Conservation (phyloP, 2,888 invertebrate species). For the Pharmacophagus antenor region DNA sequence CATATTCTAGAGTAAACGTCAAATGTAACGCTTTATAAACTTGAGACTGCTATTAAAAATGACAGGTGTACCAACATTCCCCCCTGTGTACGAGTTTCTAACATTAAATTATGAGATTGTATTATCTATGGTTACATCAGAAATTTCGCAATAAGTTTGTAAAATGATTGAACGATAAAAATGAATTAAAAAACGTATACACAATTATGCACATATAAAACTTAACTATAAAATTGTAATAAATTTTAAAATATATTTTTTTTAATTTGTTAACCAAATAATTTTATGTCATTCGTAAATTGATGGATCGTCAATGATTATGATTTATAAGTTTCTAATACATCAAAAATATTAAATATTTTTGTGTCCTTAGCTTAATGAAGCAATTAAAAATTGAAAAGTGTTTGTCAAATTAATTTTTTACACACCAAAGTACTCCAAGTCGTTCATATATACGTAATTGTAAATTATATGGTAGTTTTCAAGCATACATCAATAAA, state of each 20-base stretch:
- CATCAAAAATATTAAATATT: too few relatives aligned
- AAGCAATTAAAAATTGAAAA: too few relatives aligned
- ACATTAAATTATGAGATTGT: slow-evolving; percentile 25
- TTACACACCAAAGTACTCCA: too few relatives aligned
- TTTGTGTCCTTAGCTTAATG: too few relatives aligned
- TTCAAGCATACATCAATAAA: too few relatives aligned
- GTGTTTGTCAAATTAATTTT: too few relatives aligned
- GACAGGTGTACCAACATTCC: slow-evolving; percentile 18
- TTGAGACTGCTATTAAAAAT: slow-evolving; percentile 9
- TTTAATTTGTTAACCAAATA: too few relatives aligned
- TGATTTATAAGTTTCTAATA: neutral
- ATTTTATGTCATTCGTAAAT: neutral
- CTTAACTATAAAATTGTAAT: too few relatives aligned
- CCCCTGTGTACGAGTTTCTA: slow-evolving; percentile 20
- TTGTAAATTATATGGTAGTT: too few relatives aligned
- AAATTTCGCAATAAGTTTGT: slow-evolving; percentile 17
- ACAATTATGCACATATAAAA: too few relatives aligned
- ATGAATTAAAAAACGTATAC: neutral
- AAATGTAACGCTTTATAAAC: neutral
- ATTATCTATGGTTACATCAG: slow-evolving; percentile 16
- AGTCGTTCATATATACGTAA: too few relatives aligned
- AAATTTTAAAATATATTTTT: too few relatives aligned
- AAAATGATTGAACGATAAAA: slow-evolving; percentile 1
- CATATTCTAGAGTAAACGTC: neutral
- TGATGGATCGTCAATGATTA: neutral